Evolutionary conservation across 2,797 vertebrate genomes (phyloP).

Genomic region (Sebastiscus tertius): DNA sequence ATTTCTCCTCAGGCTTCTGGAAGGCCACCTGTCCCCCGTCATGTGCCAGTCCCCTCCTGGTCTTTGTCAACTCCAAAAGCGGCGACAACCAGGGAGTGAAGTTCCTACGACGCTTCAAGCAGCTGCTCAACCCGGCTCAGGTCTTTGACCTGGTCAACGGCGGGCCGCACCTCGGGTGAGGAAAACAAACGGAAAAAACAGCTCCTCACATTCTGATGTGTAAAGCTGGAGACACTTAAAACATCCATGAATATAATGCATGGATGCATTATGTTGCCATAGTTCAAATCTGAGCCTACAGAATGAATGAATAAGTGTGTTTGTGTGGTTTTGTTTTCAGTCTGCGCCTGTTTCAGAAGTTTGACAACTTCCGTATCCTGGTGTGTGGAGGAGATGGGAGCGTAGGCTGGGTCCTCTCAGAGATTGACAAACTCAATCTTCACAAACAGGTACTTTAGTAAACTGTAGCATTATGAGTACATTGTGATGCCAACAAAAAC

Average conservation of each 20-base stretch:
- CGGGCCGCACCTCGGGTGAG: slow-evolving; percentile 97
- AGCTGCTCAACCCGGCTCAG: slow-evolving; percentile 98
- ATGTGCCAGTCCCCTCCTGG: slow-evolving; percentile 96
- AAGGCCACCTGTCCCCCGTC: slow-evolving; percentile 97
- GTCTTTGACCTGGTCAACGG: slow-evolving; percentile 99
- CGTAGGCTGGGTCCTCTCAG: slow-evolving; percentile 98
- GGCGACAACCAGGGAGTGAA: slow-evolving; percentile 99
- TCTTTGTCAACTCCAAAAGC: slow-evolving; percentile 99
- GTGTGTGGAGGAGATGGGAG: slow-evolving; percentile 98
- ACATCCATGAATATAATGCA: background rate
- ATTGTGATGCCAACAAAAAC: background rate
- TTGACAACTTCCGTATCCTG: slow-evolving; percentile 98
- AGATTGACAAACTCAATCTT: slow-evolving; percentile 97
- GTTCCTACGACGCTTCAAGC: slow-evolving; percentile 97
- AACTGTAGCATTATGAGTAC: background rate
- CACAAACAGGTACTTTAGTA: slow-evolving; percentile 90
- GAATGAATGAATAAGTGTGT: background rate
- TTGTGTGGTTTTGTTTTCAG: slow-evolving; percentile 68
- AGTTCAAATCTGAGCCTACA: background rate
- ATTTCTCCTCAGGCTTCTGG: slow-evolving; percentile 90
- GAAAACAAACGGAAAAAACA: background rate
- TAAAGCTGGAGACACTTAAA: background rate
- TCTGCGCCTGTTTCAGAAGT: slow-evolving; percentile 97
- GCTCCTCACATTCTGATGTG: background rate
- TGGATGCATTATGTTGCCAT: background rate